Evolutionary conservation across 92 coral and sea anemone species (phyloP), one percentile per base, ranked within the genome.

Genomic region (Chrysogorgia sp.): DNA sequence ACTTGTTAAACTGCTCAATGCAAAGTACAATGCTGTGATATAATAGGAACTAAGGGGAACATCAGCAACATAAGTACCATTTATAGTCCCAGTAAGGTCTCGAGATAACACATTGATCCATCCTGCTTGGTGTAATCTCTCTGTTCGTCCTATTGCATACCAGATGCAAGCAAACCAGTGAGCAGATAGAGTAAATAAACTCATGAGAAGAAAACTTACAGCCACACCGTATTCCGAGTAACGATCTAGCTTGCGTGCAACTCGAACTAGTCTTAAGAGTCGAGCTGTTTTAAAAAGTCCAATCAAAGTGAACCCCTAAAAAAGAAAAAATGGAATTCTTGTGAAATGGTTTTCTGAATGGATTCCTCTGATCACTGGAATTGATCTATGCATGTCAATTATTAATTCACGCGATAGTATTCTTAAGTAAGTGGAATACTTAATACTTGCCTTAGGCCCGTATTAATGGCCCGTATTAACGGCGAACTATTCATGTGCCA

Each of bases 151-250:
- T 41, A 94, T 91, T 15, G 77, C 90, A 61, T 94, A 96, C 97
- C 97, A 94, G 71, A 94, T 84, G 52, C 98, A 94, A 0, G 98
- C 98, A 58, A 94, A 57, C 98, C 98, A 94, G 83, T 94, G 98
- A 62, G 98, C 98, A 63, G 91, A 48, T 40, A 94, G 85, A n/a
- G 91, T 77, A 50, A 94, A 94, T 17, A 91, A 65, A 24, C 97
- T 89, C 75, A 96, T 94, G 59, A 94, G 91, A 41, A 94, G 88
- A 45, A 94, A 75, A 17, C 91, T 94, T 9, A 94, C 98, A 32
- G 98, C 98, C 23, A 88, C 81, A 67, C 98, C 98, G 34, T 94
- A 94, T 76, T 94, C 98, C 34, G 98, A 94, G 82, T 94, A 94
- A 28, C 98, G 96, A 58, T 94, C 98, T 20, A 94, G 88, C 82